Conservation (phyloP, 2,888 invertebrate species). For the Elmis aenea region DNA sequence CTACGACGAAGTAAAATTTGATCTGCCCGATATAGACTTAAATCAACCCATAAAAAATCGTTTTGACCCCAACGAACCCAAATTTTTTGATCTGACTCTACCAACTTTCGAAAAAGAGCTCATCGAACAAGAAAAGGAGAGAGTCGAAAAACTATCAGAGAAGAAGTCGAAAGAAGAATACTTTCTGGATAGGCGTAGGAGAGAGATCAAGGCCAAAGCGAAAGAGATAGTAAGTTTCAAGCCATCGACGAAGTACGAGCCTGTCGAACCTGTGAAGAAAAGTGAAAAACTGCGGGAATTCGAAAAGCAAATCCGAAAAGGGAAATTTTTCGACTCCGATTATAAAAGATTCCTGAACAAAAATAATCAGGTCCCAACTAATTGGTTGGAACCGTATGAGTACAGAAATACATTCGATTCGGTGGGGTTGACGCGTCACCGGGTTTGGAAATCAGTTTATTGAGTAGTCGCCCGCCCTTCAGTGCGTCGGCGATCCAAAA, state of each 20-base stretch:
- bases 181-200: constrained; percentile 37
- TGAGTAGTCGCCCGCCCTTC: constrained; percentile 24
- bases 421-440: constrained; percentile 45
- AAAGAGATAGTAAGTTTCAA: constrained; percentile 34
- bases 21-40: constrained; percentile 16
- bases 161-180: constrained; percentile 41
- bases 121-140: constrained; percentile 41
- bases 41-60: constrained; percentile 20
- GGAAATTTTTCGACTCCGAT: constrained; percentile 42
- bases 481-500: constrained; percentile 35
- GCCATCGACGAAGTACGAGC: constrained; percentile 36
- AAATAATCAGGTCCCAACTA: constrained; percentile 23
- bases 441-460: constrained; percentile 42
- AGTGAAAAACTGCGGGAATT: constrained; percentile 42
- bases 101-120: constrained; percentile 41
- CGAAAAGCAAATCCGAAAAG: constrained; percentile 41
- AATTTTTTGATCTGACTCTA: constrained; percentile 24
- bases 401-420: constrained; percentile 42
- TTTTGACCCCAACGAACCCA: constrained; percentile 21
- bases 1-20: constrained; percentile 16
- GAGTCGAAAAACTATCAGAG: constrained; percentile 39
- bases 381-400: constrained; percentile 39
- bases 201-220: constrained; percentile 37
- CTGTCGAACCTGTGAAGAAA: constrained; percentile 41
- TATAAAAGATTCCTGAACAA: constrained; percentile 41